phyloP scores from a whole-genome alignment of 2,797 vertebrate species.

The Fratercula arctica region DNA sequence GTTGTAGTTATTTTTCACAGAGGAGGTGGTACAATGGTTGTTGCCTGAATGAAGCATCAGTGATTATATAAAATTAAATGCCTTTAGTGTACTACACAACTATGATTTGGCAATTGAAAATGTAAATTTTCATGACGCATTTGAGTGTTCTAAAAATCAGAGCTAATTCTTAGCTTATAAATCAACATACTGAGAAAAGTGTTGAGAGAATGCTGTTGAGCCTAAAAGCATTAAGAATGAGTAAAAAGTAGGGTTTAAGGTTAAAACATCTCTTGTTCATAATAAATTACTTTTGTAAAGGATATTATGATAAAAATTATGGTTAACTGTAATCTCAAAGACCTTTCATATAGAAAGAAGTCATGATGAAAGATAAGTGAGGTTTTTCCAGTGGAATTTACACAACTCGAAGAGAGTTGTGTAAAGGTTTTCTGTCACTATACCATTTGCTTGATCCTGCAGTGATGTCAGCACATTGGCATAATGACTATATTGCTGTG shows the following conservation, averaged over 20 bases:
- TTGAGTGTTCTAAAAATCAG: background rate
- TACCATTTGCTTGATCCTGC: background rate
- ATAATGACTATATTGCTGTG: background rate
- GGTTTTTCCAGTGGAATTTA: background rate
- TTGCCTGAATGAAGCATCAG: background rate
- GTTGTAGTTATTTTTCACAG: background rate
- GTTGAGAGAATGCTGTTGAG: background rate
- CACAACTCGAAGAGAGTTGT: background rate
- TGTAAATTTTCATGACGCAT: background rate
- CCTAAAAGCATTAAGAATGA: background rate
- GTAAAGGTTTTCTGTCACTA: background rate
- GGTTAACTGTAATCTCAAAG: background rate
- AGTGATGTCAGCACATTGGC: slow-evolving; percentile 1
- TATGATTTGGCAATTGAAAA: background rate
- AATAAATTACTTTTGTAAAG: background rate
- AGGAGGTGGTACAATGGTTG: background rate
- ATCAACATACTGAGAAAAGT: background rate
- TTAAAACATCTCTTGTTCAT: background rate
- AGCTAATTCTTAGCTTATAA: background rate
- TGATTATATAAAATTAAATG: slow-evolving; percentile 1
- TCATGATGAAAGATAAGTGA: background rate
- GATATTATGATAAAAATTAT: background rate
- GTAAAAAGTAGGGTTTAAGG: background rate
- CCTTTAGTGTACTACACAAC: background rate
- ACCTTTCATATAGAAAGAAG: background rate